Conservation (phyloP, 2,797 vertebrate species). For the Sebastiscus albofasciatus region DNA sequence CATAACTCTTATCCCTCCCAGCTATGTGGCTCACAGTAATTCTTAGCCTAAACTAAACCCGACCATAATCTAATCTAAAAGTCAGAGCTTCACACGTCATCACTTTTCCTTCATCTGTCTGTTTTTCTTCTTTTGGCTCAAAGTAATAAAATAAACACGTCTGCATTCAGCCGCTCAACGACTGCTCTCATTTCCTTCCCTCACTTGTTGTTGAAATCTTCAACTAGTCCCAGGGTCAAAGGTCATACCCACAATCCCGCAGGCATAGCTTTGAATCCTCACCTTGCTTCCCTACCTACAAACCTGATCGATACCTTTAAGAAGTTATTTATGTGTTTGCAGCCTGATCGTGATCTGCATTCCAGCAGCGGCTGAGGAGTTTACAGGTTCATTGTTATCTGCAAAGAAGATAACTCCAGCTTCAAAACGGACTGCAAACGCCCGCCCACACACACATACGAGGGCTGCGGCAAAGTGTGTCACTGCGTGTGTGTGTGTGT, state of each 20-base stretch:
- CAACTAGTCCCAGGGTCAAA: slow-evolving; percentile 6
- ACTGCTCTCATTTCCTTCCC: slow-evolving; percentile 17
- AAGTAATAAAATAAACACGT: not conserved
- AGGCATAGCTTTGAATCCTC: slow-evolving; percentile 28
- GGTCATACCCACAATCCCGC: slow-evolving; percentile 39
- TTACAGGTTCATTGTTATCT: slow-evolving; percentile 10
- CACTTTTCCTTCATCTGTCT: slow-evolving; percentile 10
- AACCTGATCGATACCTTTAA: slow-evolving; percentile 20
- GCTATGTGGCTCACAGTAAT: not conserved
- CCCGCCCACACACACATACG: not conserved
- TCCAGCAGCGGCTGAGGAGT: slow-evolving; percentile 13
- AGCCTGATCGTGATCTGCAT: not conserved
- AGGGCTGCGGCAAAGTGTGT: slow-evolving; percentile 24
- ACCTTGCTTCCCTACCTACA: not conserved
- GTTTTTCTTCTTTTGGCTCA: not conserved
- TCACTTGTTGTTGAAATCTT: not conserved
- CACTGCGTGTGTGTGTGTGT: not conserved
- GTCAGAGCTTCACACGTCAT: not conserved
- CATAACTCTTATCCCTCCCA: not conserved
- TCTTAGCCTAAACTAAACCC: not conserved
- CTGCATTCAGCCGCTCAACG: not conserved
- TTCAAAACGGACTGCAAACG: slow-evolving; percentile 1
- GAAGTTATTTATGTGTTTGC: slow-evolving; percentile 13
- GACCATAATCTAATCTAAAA: slow-evolving; percentile 6
- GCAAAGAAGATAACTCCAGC: slow-evolving; percentile 1